Conservation (phyloP, 2,797 vertebrate genomes). For the Sarcophilus harrisii region DNA sequence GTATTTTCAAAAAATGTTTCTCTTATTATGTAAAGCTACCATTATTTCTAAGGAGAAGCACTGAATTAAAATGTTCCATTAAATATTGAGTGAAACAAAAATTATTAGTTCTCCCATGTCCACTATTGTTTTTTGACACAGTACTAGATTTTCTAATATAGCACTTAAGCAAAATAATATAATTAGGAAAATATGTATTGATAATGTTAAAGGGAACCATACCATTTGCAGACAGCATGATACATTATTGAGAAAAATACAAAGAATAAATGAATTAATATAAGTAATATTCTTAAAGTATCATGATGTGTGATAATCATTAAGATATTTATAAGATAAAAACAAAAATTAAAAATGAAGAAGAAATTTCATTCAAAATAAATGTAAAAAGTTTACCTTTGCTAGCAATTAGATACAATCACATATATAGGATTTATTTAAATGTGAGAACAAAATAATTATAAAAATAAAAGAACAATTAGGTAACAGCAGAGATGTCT, state of each 20-base stretch:
- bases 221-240: too few species aligned
- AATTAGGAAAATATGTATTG: background rate
- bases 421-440: background rate
- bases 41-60: background rate
- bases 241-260: background rate
- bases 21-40: background rate
- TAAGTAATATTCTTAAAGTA: background rate
- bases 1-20: background rate
- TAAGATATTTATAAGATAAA: background rate
- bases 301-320: background rate
- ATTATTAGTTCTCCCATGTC: background rate
- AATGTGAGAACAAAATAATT: background rate
- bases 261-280: background rate
- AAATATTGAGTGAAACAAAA: background rate
- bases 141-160: background rate
- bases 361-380: background rate
- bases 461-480: background rate
- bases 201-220: too few species aligned
- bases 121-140: background rate
- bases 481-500: background rate
- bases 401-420: background rate
- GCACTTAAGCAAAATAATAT: background rate
- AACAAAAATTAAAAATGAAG: background rate
- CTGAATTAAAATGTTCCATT: background rate
- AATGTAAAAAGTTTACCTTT: background rate